phyloP scores from a whole-genome alignment of 1,140 invertebrate genomes.

The Polyergus mexicanus region DNA sequence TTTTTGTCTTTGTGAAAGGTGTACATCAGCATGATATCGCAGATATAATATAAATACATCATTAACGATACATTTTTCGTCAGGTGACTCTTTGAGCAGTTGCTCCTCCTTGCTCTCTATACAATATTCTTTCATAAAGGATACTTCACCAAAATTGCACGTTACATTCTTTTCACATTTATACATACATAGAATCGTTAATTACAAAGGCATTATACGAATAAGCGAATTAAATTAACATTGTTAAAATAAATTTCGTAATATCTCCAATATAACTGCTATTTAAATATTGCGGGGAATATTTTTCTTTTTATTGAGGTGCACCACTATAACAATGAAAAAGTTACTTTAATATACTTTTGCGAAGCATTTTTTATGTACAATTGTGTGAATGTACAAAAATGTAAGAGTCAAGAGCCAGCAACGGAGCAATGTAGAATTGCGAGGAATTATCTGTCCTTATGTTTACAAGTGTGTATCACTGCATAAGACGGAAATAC shows the following conservation, averaged over 20 bases:
- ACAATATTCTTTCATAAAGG: slow-evolving; percentile 68
- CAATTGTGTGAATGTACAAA: slow-evolving; percentile 76
- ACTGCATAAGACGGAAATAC: slow-evolving; percentile 76
- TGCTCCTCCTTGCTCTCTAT: slow-evolving; percentile 47
- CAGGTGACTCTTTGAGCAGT: slow-evolving; percentile 40
- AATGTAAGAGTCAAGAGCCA: slow-evolving; percentile 72
- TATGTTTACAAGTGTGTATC: slow-evolving; percentile 73
- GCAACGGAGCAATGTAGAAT: slow-evolving; percentile 71
- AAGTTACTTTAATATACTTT: slow-evolving; percentile 69
- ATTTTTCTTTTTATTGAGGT: slow-evolving; percentile 63
- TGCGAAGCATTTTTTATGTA: slow-evolving; percentile 74
- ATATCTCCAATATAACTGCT: slow-evolving; percentile 69
- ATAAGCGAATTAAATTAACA: slow-evolving; percentile 77
- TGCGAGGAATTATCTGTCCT: slow-evolving; percentile 72
- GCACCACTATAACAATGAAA: slow-evolving; percentile 71
- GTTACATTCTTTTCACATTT: slow-evolving; percentile 74
- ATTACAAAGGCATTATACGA: slow-evolving; percentile 78
- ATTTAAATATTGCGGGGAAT: slow-evolving; percentile 71
- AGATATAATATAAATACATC: slow-evolving; percentile 67
- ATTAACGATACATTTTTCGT: slow-evolving; percentile 61
- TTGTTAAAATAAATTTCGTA: slow-evolving; percentile 76
- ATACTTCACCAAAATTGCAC: slow-evolving; percentile 77
- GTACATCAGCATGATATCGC: slow-evolving; percentile 57
- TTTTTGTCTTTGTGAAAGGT: slow-evolving; percentile 61
- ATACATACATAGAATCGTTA: slow-evolving; percentile 74